Conservation (phyloP, 2,888 invertebrate genomes). For the Xanthia togata region DNA sequence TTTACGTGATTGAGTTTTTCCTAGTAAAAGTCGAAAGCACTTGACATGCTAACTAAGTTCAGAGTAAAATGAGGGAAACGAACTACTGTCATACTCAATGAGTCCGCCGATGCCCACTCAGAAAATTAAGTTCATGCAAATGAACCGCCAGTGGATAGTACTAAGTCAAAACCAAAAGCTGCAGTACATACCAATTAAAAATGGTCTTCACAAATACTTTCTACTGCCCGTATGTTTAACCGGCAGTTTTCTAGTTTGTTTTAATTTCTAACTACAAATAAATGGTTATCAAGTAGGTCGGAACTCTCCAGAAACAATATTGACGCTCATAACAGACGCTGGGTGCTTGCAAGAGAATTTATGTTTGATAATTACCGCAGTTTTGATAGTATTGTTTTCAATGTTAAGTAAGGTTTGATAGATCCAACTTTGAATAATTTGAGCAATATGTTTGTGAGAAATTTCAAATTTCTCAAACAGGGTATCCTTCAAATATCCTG, state of each 20-base stretch:
- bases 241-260: conserved; percentile 76
- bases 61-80: conserved; percentile 49
- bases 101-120: conserved; percentile 22
- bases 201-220: conserved; percentile 77
- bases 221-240: conserved; percentile 66
- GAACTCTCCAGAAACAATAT: conserved; percentile 76
- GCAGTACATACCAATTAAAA: conserved; percentile 76
- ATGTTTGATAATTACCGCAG: conserved; percentile 16
- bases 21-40: conserved; percentile 6
- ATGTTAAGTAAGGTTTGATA: not conserved
- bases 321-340: conserved; percentile 63
- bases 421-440: not conserved
- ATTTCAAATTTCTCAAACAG: not conserved
- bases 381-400: conserved; percentile 11
- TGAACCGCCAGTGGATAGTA: conserved; percentile 19
- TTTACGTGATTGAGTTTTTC: not conserved
- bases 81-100: conserved; percentile 35
- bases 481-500: not conserved
- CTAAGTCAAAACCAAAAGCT: conserved; percentile 50
- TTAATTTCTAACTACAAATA: conserved; percentile 85
- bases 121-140: conserved; percentile 63
- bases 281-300: conserved; percentile 73
- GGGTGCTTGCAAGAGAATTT: conserved; percentile 25
- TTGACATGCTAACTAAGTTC: conserved; percentile 47
- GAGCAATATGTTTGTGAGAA: not conserved